These are phyloP conservation scores for Lordiphosa andalusiaca DNA, from an alignment of 2,888 invertebrate species.

Conservation along the genomic window DNA sequence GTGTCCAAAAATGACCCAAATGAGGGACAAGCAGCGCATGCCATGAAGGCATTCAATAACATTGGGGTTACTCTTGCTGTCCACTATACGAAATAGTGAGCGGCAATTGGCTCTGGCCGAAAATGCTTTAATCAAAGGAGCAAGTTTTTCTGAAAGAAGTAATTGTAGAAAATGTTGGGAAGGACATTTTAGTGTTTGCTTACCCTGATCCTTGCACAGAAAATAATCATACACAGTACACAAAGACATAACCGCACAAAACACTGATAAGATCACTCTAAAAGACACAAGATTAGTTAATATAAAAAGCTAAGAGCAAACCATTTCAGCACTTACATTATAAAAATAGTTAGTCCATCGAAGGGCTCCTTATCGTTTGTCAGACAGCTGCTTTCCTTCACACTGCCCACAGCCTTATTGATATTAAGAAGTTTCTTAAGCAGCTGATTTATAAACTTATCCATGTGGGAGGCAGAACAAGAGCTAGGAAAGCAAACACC, in stretches of 20 bases:
- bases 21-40: conserved; percentile 74
- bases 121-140: conserved; percentile 44
- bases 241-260: conserved; percentile 29
- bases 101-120: conserved; percentile 57
- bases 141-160: conserved; percentile 10
- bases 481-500: conserved; percentile 5
- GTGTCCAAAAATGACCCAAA: conserved; percentile 78
- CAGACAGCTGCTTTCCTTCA: conserved; percentile 22
- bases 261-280: conserved; percentile 32
- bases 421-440: conserved; percentile 5
- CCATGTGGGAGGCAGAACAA: conserved; percentile 23
- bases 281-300: background rate
- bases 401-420: background rate
- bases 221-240: conserved; percentile 49
- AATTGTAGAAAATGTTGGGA: too few species aligned
- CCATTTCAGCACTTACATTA: conserved; percentile 48
- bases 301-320: background rate
- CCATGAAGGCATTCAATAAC: conserved; percentile 77
- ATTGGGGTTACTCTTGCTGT: conserved; percentile 36
- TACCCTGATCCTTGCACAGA: conserved; percentile 30
- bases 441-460: conserved; percentile 29
- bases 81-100: conserved; percentile 34
- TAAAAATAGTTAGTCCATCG: conserved; percentile 48
- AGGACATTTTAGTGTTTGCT: background rate
- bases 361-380: conserved; percentile 25